Percentiles rank a stretch among this genome's conserved stretches.
phyloP scores from a whole-genome alignment of 2,888 invertebrate genomes.

The Atrina japonica region DNA sequence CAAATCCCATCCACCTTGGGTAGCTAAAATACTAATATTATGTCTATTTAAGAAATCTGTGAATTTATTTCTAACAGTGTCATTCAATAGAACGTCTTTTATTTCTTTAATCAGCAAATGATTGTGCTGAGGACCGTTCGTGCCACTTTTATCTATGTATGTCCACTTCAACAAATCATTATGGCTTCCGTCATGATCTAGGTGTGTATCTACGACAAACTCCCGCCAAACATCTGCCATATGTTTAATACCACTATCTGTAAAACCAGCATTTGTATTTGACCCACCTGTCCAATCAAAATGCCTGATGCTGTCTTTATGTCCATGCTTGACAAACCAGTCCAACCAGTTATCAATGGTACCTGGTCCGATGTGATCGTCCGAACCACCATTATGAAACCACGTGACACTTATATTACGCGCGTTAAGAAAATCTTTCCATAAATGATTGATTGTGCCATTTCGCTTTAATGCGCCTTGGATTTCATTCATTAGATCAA shows the following conservation, averaged over 20 bases:
- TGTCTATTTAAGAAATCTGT: slow-evolving; percentile 9
- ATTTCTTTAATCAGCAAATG: slow-evolving; percentile 17
- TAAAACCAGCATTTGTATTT: slow-evolving; percentile 4
- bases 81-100: slow-evolving; percentile 1
- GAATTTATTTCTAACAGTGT: slow-evolving; percentile 10
- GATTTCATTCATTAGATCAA: slow-evolving; percentile 40
- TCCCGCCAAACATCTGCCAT: slow-evolving; percentile 29
- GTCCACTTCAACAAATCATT: slow-evolving; percentile 19
- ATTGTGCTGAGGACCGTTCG: slow-evolving; percentile 4
- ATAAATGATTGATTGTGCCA: slow-evolving; percentile 24
- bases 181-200: slow-evolving; percentile 14
- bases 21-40: slow-evolving; percentile 12
- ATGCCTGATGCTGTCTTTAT: neutral
- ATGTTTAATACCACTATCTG: slow-evolving; percentile 7
- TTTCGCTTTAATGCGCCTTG: slow-evolving; percentile 31
- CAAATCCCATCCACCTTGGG: slow-evolving; percentile 12
- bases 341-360: slow-evolving; percentile 5
- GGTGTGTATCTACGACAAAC: slow-evolving; percentile 4
- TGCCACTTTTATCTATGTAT: neutral
- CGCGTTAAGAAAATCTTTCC: slow-evolving; percentile 33
- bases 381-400: slow-evolving; percentile 14
- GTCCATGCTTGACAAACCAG: slow-evolving; percentile 10
- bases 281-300: too few species aligned
- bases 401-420: slow-evolving; percentile 24
- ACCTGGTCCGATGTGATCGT: slow-evolving; percentile 1